Percentiles rank a stretch among this genome's conserved stretches.
Evolutionary conservation across 1,140 invertebrate genomes (phyloP).

Genomic region (Saccostrea cuccullata): DNA sequence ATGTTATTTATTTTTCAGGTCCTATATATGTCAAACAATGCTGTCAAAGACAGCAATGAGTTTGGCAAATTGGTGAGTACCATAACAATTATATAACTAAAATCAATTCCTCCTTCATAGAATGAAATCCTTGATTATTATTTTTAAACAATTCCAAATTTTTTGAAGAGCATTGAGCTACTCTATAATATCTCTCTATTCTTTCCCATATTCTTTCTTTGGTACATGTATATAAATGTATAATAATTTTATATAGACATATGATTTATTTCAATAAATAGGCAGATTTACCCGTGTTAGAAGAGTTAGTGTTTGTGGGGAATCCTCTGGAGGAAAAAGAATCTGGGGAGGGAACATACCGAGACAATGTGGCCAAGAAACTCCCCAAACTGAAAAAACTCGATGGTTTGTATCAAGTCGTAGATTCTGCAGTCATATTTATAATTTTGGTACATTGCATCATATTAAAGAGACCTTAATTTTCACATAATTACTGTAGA

Average conservation of each 20-base stretch:
- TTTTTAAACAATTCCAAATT: too few relatives aligned
- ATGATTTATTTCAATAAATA: slow-evolving; percentile 53
- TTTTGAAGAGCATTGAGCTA: too few relatives aligned
- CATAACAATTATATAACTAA: not conserved
- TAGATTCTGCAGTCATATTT: too few relatives aligned
- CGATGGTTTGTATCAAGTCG: slow-evolving; percentile 81
- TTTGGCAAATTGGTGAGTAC: slow-evolving; percentile 84
- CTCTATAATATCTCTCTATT: not conserved
- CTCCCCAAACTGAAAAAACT: slow-evolving; percentile 90
- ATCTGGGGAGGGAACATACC: slow-evolving; percentile 82
- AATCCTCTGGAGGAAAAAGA: slow-evolving; percentile 89
- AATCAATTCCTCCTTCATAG: not conserved
- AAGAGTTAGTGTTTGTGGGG: slow-evolving; percentile 69
- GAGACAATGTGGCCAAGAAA: slow-evolving; percentile 85
- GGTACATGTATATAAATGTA: not conserved
- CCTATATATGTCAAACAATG: slow-evolving; percentile 84
- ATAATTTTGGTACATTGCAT: too few relatives aligned
- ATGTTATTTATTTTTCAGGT: slow-evolving; percentile 62
- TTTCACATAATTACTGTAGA: too few relatives aligned
- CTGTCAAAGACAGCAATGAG: slow-evolving; percentile 91
- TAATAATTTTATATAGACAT: too few relatives aligned
- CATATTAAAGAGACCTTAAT: too few relatives aligned
- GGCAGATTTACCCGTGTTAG: slow-evolving; percentile 80
- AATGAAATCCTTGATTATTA: too few relatives aligned
- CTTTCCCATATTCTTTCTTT: not conserved